These are phyloP conservation scores for Neopelma chrysocephalum DNA, from an alignment of 2,797 vertebrate genomes.

Conservation along the genomic window DNA sequence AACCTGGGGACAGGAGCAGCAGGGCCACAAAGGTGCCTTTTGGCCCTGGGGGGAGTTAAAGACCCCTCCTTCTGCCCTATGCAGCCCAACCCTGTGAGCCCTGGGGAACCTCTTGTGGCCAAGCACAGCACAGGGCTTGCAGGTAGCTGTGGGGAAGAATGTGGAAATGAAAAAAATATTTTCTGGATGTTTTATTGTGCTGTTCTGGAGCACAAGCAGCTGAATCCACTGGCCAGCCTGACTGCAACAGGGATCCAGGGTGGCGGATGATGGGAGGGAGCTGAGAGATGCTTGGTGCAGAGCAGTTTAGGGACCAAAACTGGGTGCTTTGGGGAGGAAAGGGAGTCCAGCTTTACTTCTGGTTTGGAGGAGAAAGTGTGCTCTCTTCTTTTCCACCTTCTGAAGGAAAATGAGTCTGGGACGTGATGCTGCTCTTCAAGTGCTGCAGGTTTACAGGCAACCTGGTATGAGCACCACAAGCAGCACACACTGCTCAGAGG, in stretches of 20 bases:
- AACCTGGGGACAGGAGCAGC: neutral
- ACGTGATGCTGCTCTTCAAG: neutral
- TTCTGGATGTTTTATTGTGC: neutral
- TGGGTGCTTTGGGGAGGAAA: neutral
- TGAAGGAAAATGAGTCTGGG: neutral
- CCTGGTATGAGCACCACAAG: accelerated
- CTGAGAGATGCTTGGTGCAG: neutral
- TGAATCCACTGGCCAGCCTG: neutral
- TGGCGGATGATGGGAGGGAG: neutral
- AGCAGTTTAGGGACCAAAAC: neutral
- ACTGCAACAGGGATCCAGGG: neutral
- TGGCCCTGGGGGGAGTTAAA: neutral
- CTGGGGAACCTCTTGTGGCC: neutral
- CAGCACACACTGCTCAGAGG: neutral
- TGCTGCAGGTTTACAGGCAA: neutral
- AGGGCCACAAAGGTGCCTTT: neutral
- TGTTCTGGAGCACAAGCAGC: neutral
- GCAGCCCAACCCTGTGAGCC: neutral
- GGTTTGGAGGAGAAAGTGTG: neutral
- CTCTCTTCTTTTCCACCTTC: neutral
- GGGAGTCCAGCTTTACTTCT: neutral
- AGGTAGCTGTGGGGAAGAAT: neutral
- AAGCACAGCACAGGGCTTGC: neutral
- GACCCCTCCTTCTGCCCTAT: neutral
- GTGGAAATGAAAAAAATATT: neutral